These are phyloP conservation scores for Cyphomyrus discorhynchus DNA, from an alignment of 2,113 vertebrate genomes.

Conservation along the genomic window DNA sequence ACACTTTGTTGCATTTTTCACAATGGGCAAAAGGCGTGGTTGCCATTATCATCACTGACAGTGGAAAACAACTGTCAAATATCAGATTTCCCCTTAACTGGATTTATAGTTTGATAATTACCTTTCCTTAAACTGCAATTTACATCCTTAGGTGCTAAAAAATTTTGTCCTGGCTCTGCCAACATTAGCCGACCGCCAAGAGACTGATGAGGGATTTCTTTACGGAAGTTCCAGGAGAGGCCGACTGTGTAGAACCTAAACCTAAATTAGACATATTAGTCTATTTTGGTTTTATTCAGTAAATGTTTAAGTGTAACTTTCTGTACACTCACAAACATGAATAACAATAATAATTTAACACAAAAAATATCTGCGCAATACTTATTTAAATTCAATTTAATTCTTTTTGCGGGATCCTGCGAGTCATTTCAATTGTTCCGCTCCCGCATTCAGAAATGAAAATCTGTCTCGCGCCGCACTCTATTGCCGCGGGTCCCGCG, in stretches of 20 bases:
- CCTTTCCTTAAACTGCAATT: not conserved
- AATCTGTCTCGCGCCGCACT: not conserved
- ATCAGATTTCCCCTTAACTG: not conserved
- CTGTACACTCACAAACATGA: not conserved
- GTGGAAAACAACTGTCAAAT: not conserved
- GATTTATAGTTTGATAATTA: not conserved
- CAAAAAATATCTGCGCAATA: not conserved
- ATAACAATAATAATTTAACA: not conserved
- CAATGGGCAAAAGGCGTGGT: not conserved
- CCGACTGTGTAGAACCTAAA: not conserved
- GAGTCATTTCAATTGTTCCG: not conserved
- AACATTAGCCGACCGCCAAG: not conserved
- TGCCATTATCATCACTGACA: not conserved
- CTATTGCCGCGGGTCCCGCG: not conserved
- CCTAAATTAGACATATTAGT: not conserved
- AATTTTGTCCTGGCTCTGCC: not conserved
- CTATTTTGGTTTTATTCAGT: not conserved
- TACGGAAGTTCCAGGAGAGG: not conserved
- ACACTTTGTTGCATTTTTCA: not conserved
- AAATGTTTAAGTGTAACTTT: not conserved
- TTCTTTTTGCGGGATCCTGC: not conserved
- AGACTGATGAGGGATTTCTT: not conserved
- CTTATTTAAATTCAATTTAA: not conserved
- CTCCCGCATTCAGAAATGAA: not conserved
- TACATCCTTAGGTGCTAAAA: not conserved